Evolutionary conservation across 2,113 vertebrate species (phyloP), one percentile per base, ranked within the genome.

Genomic region (Nematolebias whitei): DNA sequence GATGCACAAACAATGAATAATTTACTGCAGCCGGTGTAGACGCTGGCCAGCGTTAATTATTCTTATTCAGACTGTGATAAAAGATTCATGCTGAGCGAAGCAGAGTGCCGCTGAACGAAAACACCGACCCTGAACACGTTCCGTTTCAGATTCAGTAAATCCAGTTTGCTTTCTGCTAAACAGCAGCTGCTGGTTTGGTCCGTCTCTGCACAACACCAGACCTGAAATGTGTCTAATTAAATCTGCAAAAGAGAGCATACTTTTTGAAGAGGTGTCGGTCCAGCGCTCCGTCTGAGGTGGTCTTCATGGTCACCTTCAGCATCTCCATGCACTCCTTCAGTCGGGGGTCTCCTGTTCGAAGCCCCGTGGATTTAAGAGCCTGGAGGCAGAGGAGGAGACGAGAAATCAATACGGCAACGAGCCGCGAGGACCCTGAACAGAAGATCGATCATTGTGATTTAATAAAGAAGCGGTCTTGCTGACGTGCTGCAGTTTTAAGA

Each of bases 261-360:
- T 99, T 99, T 92, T 99, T 99, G 90, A 99, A 99, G 86, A 98
- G 96, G 79, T 97, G 95, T 88, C 96, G 94, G 91, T 99, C 98
- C 83, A 99, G 92, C 74, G 97, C 95, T 63, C 97, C 97, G 64
- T 99, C 97, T 52, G 97, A 96, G 23, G 96, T 96, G 54, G 95
- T 96, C 77, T 98, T 98, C 84, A 99, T 81, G 48, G 95, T 96
- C 86, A 96, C 85, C 88, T 96, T 96, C 89, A 99, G 92, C 96
- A 98, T 98, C 90, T 99, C 97, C 98, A 99, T 99, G 85, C 96
- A 98, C 88, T 99, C 97, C 76, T 98, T 99, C 85, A 99, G 89
- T 56, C 98, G 93, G 49, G 98, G 97, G 88, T 99, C 97, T 87
- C 96, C 95, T 0, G 98, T 99, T 63, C 96, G 95, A 65, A 99